A percentile compares a stretch with the other conserved stretches of the same genome.
Conservation (phyloP, 2,888 invertebrate genomes). For the Lissocephala sabroskyi region DNA sequence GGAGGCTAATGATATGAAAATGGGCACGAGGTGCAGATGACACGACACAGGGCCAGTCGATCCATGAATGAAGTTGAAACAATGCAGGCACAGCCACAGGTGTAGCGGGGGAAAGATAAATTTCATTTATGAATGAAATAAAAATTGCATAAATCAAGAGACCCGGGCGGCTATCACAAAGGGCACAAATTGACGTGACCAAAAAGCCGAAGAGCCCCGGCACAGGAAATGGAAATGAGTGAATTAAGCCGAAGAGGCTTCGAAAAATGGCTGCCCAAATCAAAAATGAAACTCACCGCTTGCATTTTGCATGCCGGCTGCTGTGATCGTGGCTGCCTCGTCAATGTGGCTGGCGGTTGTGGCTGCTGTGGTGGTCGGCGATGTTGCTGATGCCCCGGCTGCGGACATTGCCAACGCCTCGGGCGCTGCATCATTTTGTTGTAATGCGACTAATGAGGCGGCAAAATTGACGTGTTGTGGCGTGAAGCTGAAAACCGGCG, state of each 20-base stretch:
- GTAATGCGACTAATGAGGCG: slow-evolving; percentile 63
- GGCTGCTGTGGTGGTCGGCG: slow-evolving; percentile 15
- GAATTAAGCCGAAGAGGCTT: slow-evolving; percentile 23
- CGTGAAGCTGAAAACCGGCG: slow-evolving; percentile 45
- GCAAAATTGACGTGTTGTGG: slow-evolving; percentile 55
- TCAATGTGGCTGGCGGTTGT: too few relatives aligned
- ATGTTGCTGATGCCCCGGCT: slow-evolving; percentile 22
- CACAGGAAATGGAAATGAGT: slow-evolving; percentile 59
- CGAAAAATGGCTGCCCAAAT: slow-evolving; percentile 3
- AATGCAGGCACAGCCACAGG: too few relatives aligned
- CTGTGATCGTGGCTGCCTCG: slow-evolving; percentile 22
- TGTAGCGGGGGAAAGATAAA: slow-evolving; percentile 12
- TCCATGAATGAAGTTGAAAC: slow-evolving; percentile 1
- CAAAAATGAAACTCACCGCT: slow-evolving; percentile 48
- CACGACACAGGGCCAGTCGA: slow-evolving; percentile 33
- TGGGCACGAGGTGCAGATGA: slow-evolving; percentile 53
- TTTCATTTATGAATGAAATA: slow-evolving; percentile 57
- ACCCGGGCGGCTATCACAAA: too few relatives aligned
- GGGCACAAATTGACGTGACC: slow-evolving; percentile 31
- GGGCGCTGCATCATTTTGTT: slow-evolving; percentile 59
- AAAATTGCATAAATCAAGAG: slow-evolving; percentile 46
- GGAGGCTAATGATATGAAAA: slow-evolving; percentile 66
- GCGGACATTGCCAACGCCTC: slow-evolving; percentile 33
- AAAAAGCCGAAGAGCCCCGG: slow-evolving; percentile 30
- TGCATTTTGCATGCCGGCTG: slow-evolving; percentile 55